Evolutionary conservation across 37 sponge, comb jelly and placozoan species (phyloP), one percentile per base, ranked within the genome.

Genomic region (Amphimedon queenslandica): DNA sequence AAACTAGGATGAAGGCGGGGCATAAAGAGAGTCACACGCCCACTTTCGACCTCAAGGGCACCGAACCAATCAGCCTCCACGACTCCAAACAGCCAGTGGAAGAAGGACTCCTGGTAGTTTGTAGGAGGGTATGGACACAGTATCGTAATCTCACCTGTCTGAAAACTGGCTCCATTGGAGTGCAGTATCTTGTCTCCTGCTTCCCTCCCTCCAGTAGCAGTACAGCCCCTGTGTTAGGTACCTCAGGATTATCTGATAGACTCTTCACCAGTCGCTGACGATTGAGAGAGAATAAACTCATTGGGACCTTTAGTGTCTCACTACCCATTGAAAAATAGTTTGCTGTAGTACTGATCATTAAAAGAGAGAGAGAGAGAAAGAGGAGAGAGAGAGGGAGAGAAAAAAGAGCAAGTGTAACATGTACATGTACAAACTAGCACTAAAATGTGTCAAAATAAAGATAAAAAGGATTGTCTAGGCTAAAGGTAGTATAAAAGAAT

Each of bases 31-130:
- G 81, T 63, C 20, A 89, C 33, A 35, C 53, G 29, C 8, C 81
- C 93, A 29, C 82, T 90, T 66, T 95, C 89, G 74, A 99, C 99
- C 18, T 89, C 88, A 40, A 99, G 53, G 29, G 90, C 87, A 28
- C 92, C 96, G 74, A 64, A 90, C 61, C 94, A 95, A 69, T 99
- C 99, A 24, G 87, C 83, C 71, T 99, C 99, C n/a, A 70, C 76
- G 38, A 99, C 96, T 29, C 99, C 99, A 83, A 99, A 99, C 70
- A 82, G 27, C 99, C 99, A 99, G 56, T 93, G 96, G 64, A 99
- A 93, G 70, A 89, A 99, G 30, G 96, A 95, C 81, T 99, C 99
- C 99, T 96, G 60, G 13, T 18, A 47, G n/a, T n/a, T 35, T 66
- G 42, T 3, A 51, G 57, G 10, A 61, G 31, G 13, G 37, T 18